Percentiles rank a stretch among this genome's conserved stretches.
Evolutionary conservation across 2,113 vertebrate genomes (phyloP).

Genomic region (Melanotaenia duboulayi): DNA sequence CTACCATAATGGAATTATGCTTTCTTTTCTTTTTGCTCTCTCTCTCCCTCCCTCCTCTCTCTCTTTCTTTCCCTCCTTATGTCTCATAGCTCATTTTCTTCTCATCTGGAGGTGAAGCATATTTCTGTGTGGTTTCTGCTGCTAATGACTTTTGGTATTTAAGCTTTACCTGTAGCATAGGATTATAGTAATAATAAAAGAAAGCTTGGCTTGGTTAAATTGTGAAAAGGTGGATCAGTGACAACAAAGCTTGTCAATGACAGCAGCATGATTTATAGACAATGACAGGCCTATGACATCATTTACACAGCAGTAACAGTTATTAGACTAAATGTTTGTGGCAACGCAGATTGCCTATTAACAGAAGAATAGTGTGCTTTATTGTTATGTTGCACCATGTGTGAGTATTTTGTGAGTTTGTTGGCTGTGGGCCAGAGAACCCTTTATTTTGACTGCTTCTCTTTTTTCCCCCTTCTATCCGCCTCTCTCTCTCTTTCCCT

Average conservation of each 20-base stretch:
- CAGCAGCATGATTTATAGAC: constrained; percentile 59
- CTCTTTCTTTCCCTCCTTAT: neutral
- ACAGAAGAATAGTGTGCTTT: constrained; percentile 70
- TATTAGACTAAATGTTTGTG: constrained; percentile 76
- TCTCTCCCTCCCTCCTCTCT: too few relatives aligned
- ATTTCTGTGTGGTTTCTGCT: constrained; percentile 34
- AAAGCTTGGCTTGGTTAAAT: constrained; percentile 19
- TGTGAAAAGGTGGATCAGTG: constrained; percentile 60
- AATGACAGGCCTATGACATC: constrained; percentile 74
- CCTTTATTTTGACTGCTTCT: constrained; percentile 71
- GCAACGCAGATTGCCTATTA: constrained; percentile 77
- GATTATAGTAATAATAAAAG: constrained; percentile 11
- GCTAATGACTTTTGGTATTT: constrained; percentile 29
- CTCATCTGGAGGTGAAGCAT: constrained; percentile 43
- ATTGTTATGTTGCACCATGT: constrained; percentile 75
- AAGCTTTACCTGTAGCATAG: constrained; percentile 12
- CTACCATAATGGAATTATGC: constrained; percentile 72
- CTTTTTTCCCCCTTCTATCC: neutral
- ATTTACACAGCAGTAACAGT: constrained; percentile 76
- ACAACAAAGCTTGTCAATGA: constrained; percentile 54
- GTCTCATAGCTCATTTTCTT: constrained; percentile 36
- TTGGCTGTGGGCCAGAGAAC: constrained; percentile 72
- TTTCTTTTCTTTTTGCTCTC: constrained; percentile 17
- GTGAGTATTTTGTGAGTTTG: constrained; percentile 73
- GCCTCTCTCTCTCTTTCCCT: neutral